Conservation (phyloP, 2,113 vertebrate genomes). For the Pachyramphus minor region DNA sequence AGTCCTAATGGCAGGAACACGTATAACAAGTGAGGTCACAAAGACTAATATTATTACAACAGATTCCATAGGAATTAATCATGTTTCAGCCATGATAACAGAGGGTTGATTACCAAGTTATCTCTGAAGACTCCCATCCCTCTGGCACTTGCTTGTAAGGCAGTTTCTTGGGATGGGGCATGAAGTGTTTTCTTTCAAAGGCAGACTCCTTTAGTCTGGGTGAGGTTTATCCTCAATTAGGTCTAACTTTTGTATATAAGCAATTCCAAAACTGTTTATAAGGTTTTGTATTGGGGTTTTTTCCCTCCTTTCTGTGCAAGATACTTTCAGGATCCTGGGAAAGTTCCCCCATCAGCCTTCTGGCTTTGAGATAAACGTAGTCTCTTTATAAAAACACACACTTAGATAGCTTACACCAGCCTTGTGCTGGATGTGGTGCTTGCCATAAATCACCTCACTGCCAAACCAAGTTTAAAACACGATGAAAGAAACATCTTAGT, state of each 20-base stretch:
- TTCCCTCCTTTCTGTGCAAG: background rate
- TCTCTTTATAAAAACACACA: slow-evolving; percentile 4
- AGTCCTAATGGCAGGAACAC: background rate
- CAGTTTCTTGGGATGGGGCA: background rate
- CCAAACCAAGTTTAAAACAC: background rate
- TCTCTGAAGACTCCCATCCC: background rate
- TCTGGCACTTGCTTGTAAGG: background rate
- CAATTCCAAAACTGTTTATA: background rate
- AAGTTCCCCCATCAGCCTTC: background rate
- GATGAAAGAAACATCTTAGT: background rate
- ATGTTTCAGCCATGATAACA: background rate
- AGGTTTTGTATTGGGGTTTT: background rate
- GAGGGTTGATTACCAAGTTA: background rate
- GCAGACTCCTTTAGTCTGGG: background rate
- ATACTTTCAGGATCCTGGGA: background rate
- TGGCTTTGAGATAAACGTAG: slow-evolving; percentile 24
- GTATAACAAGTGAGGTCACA: slow-evolving; percentile 11
- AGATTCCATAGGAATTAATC: slow-evolving; percentile 49
- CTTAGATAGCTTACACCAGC: background rate
- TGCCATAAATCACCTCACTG: background rate
- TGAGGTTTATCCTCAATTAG: background rate
- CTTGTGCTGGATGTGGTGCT: background rate
- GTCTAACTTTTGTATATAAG: background rate
- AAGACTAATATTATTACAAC: slow-evolving; percentile 32
- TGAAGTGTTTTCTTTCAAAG: background rate